Conservation (phyloP, 2,797 vertebrate genomes). For the Anolis apletophallus region DNA sequence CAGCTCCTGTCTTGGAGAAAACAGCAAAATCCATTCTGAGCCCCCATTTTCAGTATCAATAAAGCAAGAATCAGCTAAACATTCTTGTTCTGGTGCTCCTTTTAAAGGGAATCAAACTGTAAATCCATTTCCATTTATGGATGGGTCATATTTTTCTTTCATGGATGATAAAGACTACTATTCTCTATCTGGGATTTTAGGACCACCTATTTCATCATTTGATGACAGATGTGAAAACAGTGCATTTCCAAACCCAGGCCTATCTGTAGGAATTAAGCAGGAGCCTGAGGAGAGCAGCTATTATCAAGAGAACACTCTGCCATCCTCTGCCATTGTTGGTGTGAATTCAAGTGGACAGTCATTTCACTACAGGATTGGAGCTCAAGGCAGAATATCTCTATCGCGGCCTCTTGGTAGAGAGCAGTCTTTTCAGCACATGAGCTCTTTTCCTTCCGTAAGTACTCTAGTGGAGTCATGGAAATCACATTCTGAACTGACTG, state of each 20-base stretch:
- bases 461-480: slow-evolving; percentile 98
- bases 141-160: slow-evolving; percentile 96
- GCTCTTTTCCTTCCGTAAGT: slow-evolving; percentile 94
- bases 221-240: slow-evolving; percentile 91
- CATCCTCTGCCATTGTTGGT: slow-evolving; percentile 95
- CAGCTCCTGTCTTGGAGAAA: slow-evolving; percentile 90
- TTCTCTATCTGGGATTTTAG: slow-evolving; percentile 97
- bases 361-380: slow-evolving; percentile 99
- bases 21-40: slow-evolving; percentile 81
- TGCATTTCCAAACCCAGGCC: slow-evolving; percentile 88
- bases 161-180: slow-evolving; percentile 99
- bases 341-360: slow-evolving; percentile 99
- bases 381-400: slow-evolving; percentile 97
- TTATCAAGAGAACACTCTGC: slow-evolving; percentile 92
- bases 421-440: slow-evolving; percentile 94
- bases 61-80: slow-evolving; percentile 93
- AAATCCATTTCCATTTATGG: slow-evolving; percentile 92
- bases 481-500: slow-evolving; percentile 82
- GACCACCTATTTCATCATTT: slow-evolving; percentile 92
- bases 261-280: slow-evolving; percentile 95
- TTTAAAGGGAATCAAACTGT: slow-evolving; percentile 87
- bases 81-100: slow-evolving; percentile 89
- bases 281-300: slow-evolving; percentile 93
- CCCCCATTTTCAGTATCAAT: slow-evolving; percentile 90
- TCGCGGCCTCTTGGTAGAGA: slow-evolving; percentile 92